Percentiles rank a stretch among this genome's conserved stretches.
Evolutionary conservation across 2,113 vertebrate genomes (phyloP).

Genomic region (Zosterops japonicus): DNA sequence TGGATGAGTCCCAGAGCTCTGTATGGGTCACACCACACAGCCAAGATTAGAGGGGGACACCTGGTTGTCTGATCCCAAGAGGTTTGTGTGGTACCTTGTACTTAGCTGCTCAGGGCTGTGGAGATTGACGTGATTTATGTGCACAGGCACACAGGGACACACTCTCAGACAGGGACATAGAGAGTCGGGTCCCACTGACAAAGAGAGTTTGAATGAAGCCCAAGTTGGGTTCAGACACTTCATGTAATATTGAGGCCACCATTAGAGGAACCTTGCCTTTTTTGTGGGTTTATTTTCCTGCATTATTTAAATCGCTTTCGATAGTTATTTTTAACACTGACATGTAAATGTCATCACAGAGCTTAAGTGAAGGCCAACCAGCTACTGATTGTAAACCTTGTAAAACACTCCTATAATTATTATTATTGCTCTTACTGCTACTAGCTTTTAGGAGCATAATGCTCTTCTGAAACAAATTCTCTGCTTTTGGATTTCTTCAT

Average conservation of each 20-base stretch:
- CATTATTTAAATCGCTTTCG: not conserved
- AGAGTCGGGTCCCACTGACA: accelerated
- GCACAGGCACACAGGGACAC: not conserved
- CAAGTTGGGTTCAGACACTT: not conserved
- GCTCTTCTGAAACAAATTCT: not conserved
- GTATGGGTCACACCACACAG: not conserved
- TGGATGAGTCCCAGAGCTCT: not conserved
- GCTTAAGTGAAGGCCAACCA: not conserved
- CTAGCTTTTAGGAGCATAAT: not conserved
- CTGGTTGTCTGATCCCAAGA: not conserved
- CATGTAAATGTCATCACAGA: not conserved
- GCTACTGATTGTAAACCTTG: not conserved
- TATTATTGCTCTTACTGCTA: not conserved
- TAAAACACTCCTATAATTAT: not conserved
- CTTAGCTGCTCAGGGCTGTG: not conserved
- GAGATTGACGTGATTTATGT: not conserved
- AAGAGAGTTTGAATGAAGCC: not conserved
- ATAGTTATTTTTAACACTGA: not conserved
- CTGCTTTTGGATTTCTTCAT: not conserved
- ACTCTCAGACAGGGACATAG: accelerated
- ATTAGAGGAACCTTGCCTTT: not conserved
- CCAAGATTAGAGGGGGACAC: not conserved
- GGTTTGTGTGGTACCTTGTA: not conserved
- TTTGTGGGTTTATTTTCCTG: not conserved
- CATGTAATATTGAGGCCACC: not conserved